Evolutionary conservation across 2,888 invertebrate genomes (phyloP).

Genomic region (Eulithis prunata): DNA sequence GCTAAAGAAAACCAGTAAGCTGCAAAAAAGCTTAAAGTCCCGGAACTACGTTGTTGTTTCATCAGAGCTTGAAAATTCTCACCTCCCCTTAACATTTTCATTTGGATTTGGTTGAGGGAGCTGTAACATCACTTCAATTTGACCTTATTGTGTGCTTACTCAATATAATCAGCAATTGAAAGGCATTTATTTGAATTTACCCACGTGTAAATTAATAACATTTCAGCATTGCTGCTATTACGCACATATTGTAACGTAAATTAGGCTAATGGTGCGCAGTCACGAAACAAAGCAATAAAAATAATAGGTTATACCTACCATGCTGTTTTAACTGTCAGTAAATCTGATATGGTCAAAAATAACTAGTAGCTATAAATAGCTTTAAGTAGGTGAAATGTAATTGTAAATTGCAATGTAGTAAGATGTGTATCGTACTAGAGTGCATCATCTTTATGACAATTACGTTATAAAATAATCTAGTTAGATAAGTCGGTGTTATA

Average conservation of each 20-base stretch:
- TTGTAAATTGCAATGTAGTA: slow-evolving; percentile 1
- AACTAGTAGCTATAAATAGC: slow-evolving; percentile 25
- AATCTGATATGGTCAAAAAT: slow-evolving; percentile 30
- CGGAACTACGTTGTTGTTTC: no score
- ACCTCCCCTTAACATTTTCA: no score
- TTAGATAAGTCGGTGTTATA: slow-evolving; percentile 13
- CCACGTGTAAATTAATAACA: slow-evolving; percentile 33
- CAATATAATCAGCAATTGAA: background rate
- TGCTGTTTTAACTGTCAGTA: slow-evolving; percentile 37
- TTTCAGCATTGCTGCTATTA: slow-evolving; percentile 28
- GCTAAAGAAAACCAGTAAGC: no score
- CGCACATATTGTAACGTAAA: slow-evolving; percentile 29
- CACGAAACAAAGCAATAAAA: slow-evolving; percentile 42
- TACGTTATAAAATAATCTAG: slow-evolving; percentile 32
- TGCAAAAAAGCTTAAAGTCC: no score
- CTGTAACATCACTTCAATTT: no score
- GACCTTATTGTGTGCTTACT: background rate
- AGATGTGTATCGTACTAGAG: slow-evolving; percentile 3
- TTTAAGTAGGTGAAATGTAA: slow-evolving; percentile 8
- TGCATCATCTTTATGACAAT: slow-evolving; percentile 30
- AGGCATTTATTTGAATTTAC: slow-evolving; percentile 10
- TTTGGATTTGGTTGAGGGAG: no score
- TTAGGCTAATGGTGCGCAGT: slow-evolving; percentile 36
- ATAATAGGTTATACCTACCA: slow-evolving; percentile 39
- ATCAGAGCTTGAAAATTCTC: no score